Percentiles rank a stretch among this genome's conserved stretches.
These are phyloP conservation scores for Dryoscopus gambensis DNA, from an alignment of 2,113 vertebrate genomes.

Conservation along the genomic window DNA sequence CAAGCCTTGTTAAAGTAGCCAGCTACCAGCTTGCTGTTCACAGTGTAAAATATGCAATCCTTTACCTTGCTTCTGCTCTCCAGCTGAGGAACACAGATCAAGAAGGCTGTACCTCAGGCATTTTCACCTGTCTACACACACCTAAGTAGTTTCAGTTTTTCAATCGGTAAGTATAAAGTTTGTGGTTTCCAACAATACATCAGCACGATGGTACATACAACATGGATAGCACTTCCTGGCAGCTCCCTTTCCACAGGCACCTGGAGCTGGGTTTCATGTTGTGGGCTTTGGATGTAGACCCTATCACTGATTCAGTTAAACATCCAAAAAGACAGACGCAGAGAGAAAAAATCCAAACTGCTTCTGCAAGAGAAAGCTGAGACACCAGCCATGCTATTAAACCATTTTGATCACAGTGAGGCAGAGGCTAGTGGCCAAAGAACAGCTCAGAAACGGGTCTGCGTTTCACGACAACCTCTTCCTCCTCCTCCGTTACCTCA, in stretches of 20 bases:
- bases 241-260: not conserved
- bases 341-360: not conserved
- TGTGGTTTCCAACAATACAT: not conserved
- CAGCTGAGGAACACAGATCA: not conserved
- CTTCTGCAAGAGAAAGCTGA: not conserved
- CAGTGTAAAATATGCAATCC: not conserved
- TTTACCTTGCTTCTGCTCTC: not conserved
- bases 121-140: not conserved
- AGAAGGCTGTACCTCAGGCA: not conserved
- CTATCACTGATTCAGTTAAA: not conserved
- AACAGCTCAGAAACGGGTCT: constrained; percentile 63
- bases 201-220: fast-evolving
- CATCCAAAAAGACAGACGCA: not conserved
- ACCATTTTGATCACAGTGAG: not conserved
- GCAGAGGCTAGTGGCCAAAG: constrained; percentile 43
- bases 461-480: constrained; percentile 28
- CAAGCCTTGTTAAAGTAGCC: not conserved
- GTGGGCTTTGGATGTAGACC: not conserved
- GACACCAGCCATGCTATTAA: not conserved
- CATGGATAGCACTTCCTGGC: not conserved
- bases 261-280: not conserved
- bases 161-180: not conserved
- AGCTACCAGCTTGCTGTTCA: not conserved
- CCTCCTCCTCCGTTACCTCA: constrained; percentile 55
- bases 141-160: not conserved